Conservation (phyloP, 2,888 invertebrate genomes). For the Scelioninae gen. 1 region DNA sequence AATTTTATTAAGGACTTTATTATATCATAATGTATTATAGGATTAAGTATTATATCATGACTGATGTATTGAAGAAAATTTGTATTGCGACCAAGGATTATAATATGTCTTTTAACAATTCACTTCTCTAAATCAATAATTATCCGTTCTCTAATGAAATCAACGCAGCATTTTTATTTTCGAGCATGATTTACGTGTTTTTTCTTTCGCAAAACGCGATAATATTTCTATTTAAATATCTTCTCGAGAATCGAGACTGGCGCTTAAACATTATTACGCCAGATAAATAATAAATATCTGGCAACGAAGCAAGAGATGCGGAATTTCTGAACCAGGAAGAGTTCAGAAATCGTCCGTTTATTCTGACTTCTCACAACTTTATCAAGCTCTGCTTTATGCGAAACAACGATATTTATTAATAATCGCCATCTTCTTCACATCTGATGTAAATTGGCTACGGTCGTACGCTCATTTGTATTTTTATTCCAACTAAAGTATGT, state of each 20-base stretch:
- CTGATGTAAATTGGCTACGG: not conserved
- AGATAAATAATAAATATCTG: constrained; percentile 45
- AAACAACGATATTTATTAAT: constrained; percentile 34
- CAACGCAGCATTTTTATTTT: constrained; percentile 10
- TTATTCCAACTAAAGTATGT: constrained; percentile 18
- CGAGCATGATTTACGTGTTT: constrained; percentile 12
- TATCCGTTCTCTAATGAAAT: constrained; percentile 31
- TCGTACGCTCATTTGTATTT: constrained; percentile 18
- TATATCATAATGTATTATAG: constrained; percentile 55
- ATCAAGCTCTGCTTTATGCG: constrained; percentile 5
- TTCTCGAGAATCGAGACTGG: constrained; percentile 12
- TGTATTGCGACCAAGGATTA: constrained; percentile 25
- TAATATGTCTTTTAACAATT: constrained; percentile 18
- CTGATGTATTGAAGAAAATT: constrained; percentile 34
- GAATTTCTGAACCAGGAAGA: constrained; percentile 34
- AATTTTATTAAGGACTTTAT: constrained; percentile 50
- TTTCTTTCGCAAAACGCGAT: not conserved
- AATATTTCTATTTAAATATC: constrained; percentile 11
- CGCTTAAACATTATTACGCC: constrained; percentile 16
- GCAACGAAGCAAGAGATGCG: constrained; percentile 17
- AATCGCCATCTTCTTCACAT: constrained; percentile 7
- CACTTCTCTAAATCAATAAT: constrained; percentile 41
- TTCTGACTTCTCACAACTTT: constrained; percentile 7
- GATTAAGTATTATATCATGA: constrained; percentile 58
- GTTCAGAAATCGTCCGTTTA: constrained; percentile 28